Evolutionary conservation across 2,113 vertebrate genomes (phyloP).

Genomic region (Boulengeromyrus knoepffleri): DNA sequence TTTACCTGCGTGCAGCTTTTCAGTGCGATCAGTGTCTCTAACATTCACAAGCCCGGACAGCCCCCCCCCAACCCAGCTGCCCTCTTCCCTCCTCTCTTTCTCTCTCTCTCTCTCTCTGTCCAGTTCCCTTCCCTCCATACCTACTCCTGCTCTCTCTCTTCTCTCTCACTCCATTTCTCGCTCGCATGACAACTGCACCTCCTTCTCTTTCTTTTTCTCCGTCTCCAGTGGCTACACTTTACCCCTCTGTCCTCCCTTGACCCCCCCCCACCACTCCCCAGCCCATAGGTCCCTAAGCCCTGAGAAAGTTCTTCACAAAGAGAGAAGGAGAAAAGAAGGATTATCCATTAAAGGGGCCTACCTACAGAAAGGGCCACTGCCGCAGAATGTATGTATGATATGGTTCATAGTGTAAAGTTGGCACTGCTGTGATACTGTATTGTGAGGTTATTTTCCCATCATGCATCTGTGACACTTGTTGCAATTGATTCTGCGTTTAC

Average conservation of each 20-base stretch:
- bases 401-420: neutral
- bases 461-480: neutral
- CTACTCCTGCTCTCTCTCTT: slow-evolving; percentile 15
- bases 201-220: slow-evolving; percentile 6
- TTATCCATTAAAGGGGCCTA: slow-evolving; percentile 27
- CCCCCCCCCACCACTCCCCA: neutral
- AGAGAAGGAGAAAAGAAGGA: slow-evolving; percentile 33
- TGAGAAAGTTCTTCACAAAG: slow-evolving; percentile 23
- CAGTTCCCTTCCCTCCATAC: slow-evolving; percentile 1
- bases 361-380: slow-evolving; percentile 23
- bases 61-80: neutral
- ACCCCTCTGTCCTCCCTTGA: slow-evolving; percentile 25
- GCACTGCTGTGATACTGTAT: neutral
- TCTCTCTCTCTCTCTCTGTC: slow-evolving; percentile 19
- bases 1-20: neutral
- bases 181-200: neutral
- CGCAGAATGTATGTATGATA: neutral
- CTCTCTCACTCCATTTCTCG: neutral
- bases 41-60: neutral
- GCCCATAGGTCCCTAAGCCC: neutral
- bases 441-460: neutral
- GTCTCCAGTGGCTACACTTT: neutral
- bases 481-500: neutral
- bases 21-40: neutral
- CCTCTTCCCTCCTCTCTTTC: slow-evolving; percentile 16